phyloP scores from a whole-genome alignment of 2,113 vertebrate species.

The Nymphicus hollandicus region DNA sequence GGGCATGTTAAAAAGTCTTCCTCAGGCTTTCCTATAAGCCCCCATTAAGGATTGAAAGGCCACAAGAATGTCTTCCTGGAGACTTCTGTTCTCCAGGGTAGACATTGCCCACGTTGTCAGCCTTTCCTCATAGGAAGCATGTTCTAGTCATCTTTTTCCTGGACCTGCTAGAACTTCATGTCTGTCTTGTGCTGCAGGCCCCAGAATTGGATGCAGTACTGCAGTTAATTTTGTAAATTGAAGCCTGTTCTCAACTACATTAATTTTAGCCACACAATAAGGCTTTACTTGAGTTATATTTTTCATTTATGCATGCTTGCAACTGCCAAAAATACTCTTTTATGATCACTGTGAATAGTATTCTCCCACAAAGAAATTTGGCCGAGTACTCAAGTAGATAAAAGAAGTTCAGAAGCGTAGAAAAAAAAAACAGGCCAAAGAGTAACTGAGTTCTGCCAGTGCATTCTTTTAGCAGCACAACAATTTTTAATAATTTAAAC shows the following conservation, averaged over 20 bases:
- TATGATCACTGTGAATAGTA: neutral
- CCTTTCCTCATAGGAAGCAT: neutral
- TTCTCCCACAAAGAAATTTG: neutral
- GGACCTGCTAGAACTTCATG: neutral
- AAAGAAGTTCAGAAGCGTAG: neutral
- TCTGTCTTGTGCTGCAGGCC: neutral
- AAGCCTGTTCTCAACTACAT: neutral
- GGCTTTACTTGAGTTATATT: neutral
- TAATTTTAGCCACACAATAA: neutral
- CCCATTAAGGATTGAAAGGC: neutral
- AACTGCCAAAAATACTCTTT: neutral
- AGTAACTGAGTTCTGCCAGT: neutral
- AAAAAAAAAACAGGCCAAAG: neutral
- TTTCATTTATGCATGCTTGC: neutral
- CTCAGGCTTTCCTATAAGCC: neutral
- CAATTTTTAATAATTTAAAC: neutral
- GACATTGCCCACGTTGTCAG: neutral
- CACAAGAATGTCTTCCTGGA: accelerated
- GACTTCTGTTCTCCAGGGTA: neutral
- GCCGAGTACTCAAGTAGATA: neutral
- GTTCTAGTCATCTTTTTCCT: neutral
- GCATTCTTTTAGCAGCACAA: neutral
- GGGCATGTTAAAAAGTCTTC: neutral
- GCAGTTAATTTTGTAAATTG: neutral
- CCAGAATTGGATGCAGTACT: neutral